Conservation (phyloP, 2,888 invertebrate genomes). For the Aleiodes testaceus region DNA sequence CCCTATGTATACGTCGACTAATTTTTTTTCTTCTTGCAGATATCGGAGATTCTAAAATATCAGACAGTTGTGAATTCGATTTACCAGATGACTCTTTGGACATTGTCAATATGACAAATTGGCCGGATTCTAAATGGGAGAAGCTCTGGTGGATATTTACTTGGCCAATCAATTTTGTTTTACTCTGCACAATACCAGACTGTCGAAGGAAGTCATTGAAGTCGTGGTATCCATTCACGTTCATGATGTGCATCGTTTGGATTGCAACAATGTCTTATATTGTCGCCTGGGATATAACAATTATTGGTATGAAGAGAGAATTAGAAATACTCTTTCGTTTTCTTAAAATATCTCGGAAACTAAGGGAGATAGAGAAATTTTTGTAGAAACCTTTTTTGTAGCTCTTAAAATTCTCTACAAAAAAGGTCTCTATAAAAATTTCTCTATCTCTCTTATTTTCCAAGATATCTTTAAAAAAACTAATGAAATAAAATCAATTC, state of each 20-base stretch:
- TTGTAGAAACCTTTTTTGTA: no score
- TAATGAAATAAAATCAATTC: no score
- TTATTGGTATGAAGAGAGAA: conserved; percentile 77
- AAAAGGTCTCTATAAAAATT: no score
- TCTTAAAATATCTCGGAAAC: no score
- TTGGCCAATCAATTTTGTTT: conserved; percentile 83
- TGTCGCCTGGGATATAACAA: conserved; percentile 90
- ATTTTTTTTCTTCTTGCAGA: conserved; percentile 29
- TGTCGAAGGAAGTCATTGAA: conserved; percentile 77
- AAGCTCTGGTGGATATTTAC: conserved; percentile 80
- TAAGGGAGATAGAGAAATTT: no score
- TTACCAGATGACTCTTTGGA: conserved; percentile 59
- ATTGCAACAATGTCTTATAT: conserved; percentile 86
- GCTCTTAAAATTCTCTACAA: no score
- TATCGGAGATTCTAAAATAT: conserved; percentile 45
- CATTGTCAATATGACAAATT: conserved; percentile 74
- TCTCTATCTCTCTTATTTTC: no score
- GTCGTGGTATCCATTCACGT: conserved; percentile 78
- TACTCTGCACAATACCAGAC: conserved; percentile 86
- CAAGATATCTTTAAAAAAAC: no score
- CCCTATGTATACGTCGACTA: no score
- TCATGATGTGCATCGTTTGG: conserved; percentile 87
- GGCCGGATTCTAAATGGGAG: conserved; percentile 75
- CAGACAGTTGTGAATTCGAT: conserved; percentile 56
- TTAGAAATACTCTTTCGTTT: no score